A percentile compares a stretch with the other conserved stretches of the same genome.
Evolutionary conservation across 2,888 invertebrate species (phyloP).

Genomic region (Prionchulus punctatus): DNA sequence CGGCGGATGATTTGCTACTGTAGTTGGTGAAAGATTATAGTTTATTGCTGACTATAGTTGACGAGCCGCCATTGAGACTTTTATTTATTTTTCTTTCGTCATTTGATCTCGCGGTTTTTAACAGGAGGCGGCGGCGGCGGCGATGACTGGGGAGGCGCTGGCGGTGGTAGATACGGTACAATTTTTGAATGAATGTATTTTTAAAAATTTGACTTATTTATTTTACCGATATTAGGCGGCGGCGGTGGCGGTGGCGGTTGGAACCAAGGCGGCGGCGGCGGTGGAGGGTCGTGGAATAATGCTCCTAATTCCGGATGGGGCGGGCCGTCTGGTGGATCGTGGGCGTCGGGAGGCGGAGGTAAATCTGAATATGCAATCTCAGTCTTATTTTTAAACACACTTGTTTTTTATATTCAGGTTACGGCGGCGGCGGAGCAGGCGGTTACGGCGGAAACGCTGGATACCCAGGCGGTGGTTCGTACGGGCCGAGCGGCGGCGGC

Average conservation of each 20-base stretch:
- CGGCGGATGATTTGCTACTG: too few relatives aligned
- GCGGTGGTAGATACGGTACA: neutral
- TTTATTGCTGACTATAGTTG: too few relatives aligned
- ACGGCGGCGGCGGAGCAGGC: neutral
- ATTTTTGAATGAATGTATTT: neutral
- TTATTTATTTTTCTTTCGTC: too few relatives aligned
- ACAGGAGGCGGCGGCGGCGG: slow-evolving; percentile 11
- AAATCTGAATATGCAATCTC: too few relatives aligned
- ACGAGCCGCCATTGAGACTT: too few relatives aligned
- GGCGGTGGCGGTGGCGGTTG: slow-evolving; percentile 13
- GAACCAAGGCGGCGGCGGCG: slow-evolving; percentile 12
- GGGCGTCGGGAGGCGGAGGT: too few relatives aligned
- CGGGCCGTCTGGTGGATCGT: too few relatives aligned
- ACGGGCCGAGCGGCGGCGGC: neutral
- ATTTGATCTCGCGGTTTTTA: too few relatives aligned
- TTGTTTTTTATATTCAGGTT: neutral
- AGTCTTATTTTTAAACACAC: neutral
- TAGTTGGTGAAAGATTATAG: too few relatives aligned
- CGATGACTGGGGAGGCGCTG: slow-evolving; percentile 11
- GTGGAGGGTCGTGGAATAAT: too few relatives aligned
- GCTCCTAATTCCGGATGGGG: too few relatives aligned
- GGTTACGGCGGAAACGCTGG: neutral
- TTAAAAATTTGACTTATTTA: neutral
- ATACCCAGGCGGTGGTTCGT: too few relatives aligned
- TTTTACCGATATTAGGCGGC: slow-evolving; percentile 7